Percentiles rank a stretch among this genome's conserved stretches.
Conservation (phyloP, 1,140 invertebrate species). For the Probaryconus sp. region DNA sequence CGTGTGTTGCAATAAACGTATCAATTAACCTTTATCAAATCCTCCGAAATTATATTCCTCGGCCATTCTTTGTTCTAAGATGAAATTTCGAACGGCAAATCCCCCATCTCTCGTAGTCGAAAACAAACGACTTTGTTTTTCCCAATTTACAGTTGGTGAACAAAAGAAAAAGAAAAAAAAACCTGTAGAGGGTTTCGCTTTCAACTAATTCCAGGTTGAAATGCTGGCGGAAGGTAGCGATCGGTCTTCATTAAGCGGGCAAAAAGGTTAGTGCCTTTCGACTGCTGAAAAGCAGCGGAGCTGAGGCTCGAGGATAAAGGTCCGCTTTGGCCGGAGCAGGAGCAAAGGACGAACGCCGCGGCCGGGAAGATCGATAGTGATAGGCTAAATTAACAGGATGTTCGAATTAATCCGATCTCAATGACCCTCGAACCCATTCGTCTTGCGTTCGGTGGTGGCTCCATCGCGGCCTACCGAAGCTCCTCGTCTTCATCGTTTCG, state of each 20-base stretch:
- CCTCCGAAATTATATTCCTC: too few relatives aligned
- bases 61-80: not conserved
- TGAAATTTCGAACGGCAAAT: conserved; percentile 1
- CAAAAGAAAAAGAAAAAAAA: too few relatives aligned
- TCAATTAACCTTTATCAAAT: too few relatives aligned
- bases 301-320: conserved; percentile 26
- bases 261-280: conserved; percentile 35
- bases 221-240: conserved; percentile 15
- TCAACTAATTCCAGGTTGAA: conserved; percentile 20
- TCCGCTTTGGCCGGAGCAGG: conserved; percentile 25
- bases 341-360: not conserved
- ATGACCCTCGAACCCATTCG: conserved; percentile 60
- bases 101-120: too few relatives aligned
- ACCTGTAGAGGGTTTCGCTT: conserved; percentile 24
- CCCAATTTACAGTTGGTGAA: too few relatives aligned
- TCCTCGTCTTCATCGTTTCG: conserved; percentile 23
- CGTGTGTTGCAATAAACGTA: too few relatives aligned
- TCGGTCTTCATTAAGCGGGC: conserved; percentile 54
- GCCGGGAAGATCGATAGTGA: conserved; percentile 53
- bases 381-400: conserved; percentile 65
- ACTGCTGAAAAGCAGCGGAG: conserved; percentile 3
- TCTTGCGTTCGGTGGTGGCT: too few relatives aligned
- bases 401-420: conserved; percentile 66
- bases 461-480: conserved; percentile 25
- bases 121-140: conserved; percentile 23